Evolutionary conservation across 1,140 invertebrate genomes (phyloP).

Genomic region (Cyphomyrmex costatus): DNA sequence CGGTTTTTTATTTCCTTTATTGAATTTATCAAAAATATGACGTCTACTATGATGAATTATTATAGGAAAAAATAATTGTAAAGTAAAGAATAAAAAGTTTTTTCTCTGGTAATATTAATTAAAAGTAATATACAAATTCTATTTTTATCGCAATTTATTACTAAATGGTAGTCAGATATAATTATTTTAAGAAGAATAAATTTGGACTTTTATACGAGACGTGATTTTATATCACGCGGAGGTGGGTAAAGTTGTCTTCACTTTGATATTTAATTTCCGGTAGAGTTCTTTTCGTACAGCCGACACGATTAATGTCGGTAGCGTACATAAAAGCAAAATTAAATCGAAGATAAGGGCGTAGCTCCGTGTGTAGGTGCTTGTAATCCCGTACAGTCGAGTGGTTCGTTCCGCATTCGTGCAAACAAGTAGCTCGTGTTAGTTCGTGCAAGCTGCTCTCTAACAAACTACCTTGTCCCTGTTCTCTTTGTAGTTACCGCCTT

Average conservation of each 20-base stretch:
- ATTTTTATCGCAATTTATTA: neutral
- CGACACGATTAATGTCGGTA: slow-evolving; percentile 61
- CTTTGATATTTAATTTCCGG: slow-evolving; percentile 50
- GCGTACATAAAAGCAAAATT: slow-evolving; percentile 54
- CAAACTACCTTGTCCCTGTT: slow-evolving; percentile 74
- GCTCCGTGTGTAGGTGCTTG: slow-evolving; percentile 49
- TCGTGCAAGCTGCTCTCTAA: slow-evolving; percentile 73
- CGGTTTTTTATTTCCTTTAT: neutral
- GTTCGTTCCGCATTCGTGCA: slow-evolving; percentile 70
- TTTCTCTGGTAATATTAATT: neutral
- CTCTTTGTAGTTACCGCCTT: slow-evolving; percentile 74
- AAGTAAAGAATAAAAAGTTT: no score
- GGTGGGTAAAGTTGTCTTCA: slow-evolving; percentile 8
- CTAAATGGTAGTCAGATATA: neutral
- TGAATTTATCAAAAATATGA: neutral
- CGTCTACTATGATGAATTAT: neutral
- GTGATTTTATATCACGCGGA: neutral
- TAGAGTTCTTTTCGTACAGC: slow-evolving; percentile 46
- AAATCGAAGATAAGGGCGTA: slow-evolving; percentile 68
- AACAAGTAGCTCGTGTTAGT: slow-evolving; percentile 77
- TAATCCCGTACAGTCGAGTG: slow-evolving; percentile 70
- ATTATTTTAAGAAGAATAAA: neutral
- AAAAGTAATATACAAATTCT: neutral
- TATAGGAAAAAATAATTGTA: neutral
- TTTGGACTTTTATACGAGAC: neutral